Conservation (phyloP, 2,888 invertebrate species). For the Acanthoscelides obtectus region DNA sequence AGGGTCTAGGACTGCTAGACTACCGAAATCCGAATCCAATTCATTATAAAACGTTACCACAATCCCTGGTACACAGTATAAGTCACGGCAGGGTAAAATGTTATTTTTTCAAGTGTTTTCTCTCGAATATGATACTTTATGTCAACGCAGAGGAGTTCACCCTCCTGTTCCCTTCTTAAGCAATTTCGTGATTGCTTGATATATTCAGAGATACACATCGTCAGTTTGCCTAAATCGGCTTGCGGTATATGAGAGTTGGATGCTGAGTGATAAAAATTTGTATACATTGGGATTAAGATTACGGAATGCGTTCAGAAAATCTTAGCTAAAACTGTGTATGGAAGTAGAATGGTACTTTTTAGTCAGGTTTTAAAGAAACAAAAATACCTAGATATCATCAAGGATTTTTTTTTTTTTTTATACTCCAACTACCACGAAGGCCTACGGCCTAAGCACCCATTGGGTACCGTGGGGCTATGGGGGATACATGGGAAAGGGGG, state of each 20-base stretch:
- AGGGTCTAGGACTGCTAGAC: no score
- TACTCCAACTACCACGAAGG: no score
- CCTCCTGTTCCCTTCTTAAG: constrained; percentile 29
- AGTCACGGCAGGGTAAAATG: constrained; percentile 46
- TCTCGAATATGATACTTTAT: constrained; percentile 46
- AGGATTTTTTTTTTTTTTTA: no score
- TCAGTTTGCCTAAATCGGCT: neutral
- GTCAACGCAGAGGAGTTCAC: constrained; percentile 36
- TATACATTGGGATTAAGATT: neutral
- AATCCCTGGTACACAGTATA: constrained; percentile 21
- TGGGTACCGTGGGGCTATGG: no score
- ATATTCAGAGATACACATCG: constrained; percentile 31
- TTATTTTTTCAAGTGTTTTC: constrained; percentile 30
- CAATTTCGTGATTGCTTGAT: constrained; percentile 47
- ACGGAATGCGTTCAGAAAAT: neutral
- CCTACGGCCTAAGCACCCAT: no score
- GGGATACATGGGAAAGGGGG: no score
- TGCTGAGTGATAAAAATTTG: neutral
- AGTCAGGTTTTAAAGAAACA: no score
- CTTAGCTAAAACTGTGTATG: neutral
- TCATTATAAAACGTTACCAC: neutral
- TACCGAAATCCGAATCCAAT: no score
- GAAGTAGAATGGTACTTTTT: no score
- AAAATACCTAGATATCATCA: no score
- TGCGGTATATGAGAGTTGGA: neutral